Evolutionary conservation across 2,797 vertebrate genomes (phyloP).

Genomic region (Neosilurus hyrtlii): DNA sequence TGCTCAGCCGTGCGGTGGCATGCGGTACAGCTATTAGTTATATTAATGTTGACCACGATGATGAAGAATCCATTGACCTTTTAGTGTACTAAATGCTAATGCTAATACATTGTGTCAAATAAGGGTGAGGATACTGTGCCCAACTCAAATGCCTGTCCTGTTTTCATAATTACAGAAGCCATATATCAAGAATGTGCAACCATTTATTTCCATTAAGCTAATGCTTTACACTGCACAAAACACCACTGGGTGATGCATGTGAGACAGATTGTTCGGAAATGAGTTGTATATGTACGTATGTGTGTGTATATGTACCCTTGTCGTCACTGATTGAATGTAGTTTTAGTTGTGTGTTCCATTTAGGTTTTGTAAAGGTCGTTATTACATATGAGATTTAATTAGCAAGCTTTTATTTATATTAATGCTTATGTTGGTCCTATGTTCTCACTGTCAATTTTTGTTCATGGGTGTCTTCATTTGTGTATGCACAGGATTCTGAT

Average conservation of each 20-base stretch:
- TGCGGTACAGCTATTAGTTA: conserved; percentile 25
- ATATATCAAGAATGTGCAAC: conserved; percentile 4
- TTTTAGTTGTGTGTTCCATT: conserved; percentile 26
- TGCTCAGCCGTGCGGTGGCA: background rate
- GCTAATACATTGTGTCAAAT: background rate
- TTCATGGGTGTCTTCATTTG: conserved; percentile 29
- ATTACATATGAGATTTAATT: conserved; percentile 35
- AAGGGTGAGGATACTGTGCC: background rate
- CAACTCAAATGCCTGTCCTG: conserved; percentile 6
- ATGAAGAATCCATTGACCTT: conserved; percentile 41
- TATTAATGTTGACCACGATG: conserved; percentile 24
- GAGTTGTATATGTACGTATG: background rate
- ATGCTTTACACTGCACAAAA: conserved; percentile 10
- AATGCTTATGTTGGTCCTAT: background rate
- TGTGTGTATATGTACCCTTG: conserved; percentile 11
- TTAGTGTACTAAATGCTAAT: conserved; percentile 30
- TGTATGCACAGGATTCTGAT: conserved; percentile 44
- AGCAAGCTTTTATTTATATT: conserved; percentile 25
- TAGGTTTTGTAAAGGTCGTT: background rate
- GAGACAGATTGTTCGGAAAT: conserved; percentile 9
- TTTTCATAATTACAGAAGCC: conserved; percentile 13
- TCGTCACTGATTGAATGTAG: background rate
- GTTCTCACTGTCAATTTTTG: background rate
- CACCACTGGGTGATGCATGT: background rate
- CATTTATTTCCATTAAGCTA: conserved; percentile 31